Evolutionary conservation across 2,113 vertebrate genomes (phyloP).

Genomic region (Upupa epops): DNA sequence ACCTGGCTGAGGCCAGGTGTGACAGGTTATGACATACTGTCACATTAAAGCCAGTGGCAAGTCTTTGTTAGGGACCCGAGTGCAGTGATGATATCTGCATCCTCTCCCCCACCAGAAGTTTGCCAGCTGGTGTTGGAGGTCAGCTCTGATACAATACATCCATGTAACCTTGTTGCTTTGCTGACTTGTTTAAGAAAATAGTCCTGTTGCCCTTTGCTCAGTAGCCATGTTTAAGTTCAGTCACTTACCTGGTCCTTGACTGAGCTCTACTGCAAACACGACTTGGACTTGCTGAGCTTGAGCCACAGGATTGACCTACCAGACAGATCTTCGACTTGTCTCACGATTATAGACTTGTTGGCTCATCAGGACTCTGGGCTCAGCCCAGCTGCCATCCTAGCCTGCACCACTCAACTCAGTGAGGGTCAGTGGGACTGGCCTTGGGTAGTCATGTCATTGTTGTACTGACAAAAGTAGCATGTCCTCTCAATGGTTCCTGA

Average conservation of each 20-base stretch:
- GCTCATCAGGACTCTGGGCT: background rate
- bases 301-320: background rate
- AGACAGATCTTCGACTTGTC: background rate
- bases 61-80: background rate
- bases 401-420: accelerated
- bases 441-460: background rate
- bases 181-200: background rate
- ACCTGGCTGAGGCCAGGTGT: background rate
- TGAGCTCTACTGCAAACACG: background rate
- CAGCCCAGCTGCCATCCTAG: background rate
- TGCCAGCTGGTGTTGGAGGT: background rate
- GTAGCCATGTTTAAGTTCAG: background rate
- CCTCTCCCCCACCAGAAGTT: background rate
- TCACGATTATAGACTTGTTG: background rate
- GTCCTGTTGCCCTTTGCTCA: background rate
- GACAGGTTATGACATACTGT: accelerated
- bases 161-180: accelerated
- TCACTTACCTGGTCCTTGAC: background rate
- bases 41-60: background rate
- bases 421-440: background rate
- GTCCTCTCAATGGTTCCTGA: background rate
- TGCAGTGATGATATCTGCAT: background rate
- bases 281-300: background rate
- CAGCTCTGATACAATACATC: background rate
- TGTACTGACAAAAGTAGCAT: background rate